Percentiles rank a stretch among this genome's conserved stretches.
phyloP scores from a whole-genome alignment of 2,113 vertebrate species.

The Prietella phreatophila region DNA sequence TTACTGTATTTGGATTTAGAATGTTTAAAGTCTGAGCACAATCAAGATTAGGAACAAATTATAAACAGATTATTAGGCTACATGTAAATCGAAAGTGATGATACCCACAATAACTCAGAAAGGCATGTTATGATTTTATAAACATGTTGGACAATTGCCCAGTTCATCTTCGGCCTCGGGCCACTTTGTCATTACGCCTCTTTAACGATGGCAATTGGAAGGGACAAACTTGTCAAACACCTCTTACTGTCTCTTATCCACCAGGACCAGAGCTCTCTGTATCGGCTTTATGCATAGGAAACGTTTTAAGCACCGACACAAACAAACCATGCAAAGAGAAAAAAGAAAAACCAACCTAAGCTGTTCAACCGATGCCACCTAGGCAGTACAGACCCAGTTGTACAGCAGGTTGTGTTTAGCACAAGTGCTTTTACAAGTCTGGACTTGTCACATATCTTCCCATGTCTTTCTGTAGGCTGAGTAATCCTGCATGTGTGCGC shows the following conservation, averaged over 20 bases:
- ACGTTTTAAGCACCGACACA: not conserved
- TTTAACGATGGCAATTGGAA: not conserved
- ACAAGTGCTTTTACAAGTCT: conserved; percentile 11
- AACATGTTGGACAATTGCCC: not conserved
- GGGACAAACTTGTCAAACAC: not conserved
- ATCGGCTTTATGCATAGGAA: not conserved
- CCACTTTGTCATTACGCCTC: not conserved
- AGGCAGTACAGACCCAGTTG: not conserved
- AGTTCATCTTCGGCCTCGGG: not conserved
- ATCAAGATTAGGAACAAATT: not conserved
- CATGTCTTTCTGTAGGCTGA: not conserved
- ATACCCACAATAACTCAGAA: not conserved
- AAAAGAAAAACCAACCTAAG: not conserved
- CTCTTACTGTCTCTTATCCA: not conserved
- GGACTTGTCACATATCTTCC: conserved; percentile 40
- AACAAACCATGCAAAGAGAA: not conserved
- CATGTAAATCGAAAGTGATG: not conserved
- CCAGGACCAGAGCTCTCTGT: not conserved
- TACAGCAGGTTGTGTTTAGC: not conserved
- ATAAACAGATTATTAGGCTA: not conserved
- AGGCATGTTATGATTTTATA: not conserved
- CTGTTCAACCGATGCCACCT: not conserved
- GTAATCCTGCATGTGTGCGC: conserved; percentile 14
- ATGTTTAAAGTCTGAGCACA: not conserved
- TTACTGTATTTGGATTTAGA: not conserved